Base-by-base conservation (phyloP, 1,140 invertebrate genomes). In the Scaptomyza hsui region DNA sequence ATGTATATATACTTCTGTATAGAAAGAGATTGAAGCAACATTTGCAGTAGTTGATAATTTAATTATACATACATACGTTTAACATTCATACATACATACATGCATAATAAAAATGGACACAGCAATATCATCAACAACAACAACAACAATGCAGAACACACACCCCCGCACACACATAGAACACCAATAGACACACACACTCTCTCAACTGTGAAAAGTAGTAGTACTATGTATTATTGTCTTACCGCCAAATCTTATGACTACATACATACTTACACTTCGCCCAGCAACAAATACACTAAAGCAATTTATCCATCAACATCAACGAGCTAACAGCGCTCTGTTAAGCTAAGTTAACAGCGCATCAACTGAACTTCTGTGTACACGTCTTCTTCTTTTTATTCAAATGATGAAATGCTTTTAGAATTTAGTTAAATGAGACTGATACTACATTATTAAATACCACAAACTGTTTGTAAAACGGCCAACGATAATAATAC, bases 371-470 rank as follows among this genome's bases (percentile, higher is more conserved):
- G 12, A 37, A 3, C 1, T n/a, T 37, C n/a, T 37, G 12, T 26
- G 21, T 16, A 19, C 26, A n/a, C n/a, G n/a, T 51, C 3, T 49
- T 7, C 0, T 10, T 19, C 13, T 18, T 19, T 44, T 16, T 47
- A 18, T 39, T 10, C 2, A 41, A 51, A 24, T 59, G 41, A 24
- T 59, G 41, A 7, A 52, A 29, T 61, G 32, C n/a, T 24, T 41
- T 55, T 44, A 45, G 29, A 41, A 18, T 15, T 44, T 57, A 59
- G n/a, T 57, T 59, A 21, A 63, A 59, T 61, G 65, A 62, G 62
- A 64, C 62, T 64, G 62, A 62, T 62, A 41, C 56, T 52, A 35
- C 13, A 67, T 55, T 29, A 9, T 29, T 7, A 65, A 42, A 32
- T 19, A 48, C 26, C 32, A 29, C 9, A 29, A 9, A 29, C 9